Conservation (phyloP, 2,888 invertebrate genomes). For the Orthosia gothica region DNA sequence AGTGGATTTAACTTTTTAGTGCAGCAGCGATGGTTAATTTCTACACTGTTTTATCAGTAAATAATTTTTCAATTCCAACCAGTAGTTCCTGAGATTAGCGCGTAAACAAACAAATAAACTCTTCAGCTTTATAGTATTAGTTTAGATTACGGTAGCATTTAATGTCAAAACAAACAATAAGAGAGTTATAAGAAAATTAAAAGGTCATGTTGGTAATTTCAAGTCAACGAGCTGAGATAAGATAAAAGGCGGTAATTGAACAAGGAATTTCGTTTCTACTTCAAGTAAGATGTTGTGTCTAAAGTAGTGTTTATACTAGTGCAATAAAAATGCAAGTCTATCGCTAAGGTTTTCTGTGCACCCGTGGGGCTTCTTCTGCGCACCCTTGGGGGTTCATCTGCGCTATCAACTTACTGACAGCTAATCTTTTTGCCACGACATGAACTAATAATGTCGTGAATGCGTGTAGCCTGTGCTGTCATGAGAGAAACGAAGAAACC, state of each 20-base stretch:
- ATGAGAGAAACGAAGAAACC: neutral
- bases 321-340: neutral
- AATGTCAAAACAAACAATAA: constrained; percentile 8
- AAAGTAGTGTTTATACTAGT: constrained; percentile 21
- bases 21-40: neutral
- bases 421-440: neutral
- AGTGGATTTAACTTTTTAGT: neutral
- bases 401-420: neutral
- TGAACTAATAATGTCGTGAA: neutral
- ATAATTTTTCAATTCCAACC: no score
- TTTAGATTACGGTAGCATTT: constrained; percentile 3
- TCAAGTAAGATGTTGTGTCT: constrained; percentile 37
- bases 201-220: constrained; percentile 18
- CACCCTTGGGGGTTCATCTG: no score
- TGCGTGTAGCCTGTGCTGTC: neutral
- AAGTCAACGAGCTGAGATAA: no score
- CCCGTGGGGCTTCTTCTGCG: neutral
- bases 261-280: constrained; percentile 25
- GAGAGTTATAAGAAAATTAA: constrained; percentile 11
- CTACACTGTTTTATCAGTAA: neutral
- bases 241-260: constrained; percentile 42
- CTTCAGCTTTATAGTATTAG: no score
- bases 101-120: no score
- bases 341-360: neutral
- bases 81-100: no score